These are phyloP conservation scores for Nomada lathburiana DNA, from an alignment of 2,888 invertebrate genomes.

Conservation along the genomic window DNA sequence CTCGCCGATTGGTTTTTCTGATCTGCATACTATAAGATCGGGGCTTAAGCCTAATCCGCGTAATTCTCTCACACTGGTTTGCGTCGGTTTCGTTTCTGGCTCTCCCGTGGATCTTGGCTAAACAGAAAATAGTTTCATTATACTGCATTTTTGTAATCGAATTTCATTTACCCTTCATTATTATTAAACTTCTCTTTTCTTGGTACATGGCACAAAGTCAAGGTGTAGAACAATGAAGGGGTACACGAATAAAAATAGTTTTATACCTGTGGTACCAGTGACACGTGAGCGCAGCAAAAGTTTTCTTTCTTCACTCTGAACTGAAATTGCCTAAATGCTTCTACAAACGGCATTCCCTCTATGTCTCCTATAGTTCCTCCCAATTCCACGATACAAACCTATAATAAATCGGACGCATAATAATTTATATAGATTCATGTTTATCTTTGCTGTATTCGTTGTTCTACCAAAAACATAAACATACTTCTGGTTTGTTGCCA, in stretches of 20 bases:
- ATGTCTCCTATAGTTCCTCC: conserved; percentile 99
- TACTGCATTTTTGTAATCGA: not conserved
- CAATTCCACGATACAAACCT: conserved; percentile 95
- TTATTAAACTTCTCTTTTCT: no score
- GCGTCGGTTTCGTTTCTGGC: conserved; percentile 99
- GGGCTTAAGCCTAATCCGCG: conserved; percentile 97
- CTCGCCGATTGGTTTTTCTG: conserved; percentile 93
- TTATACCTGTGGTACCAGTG: conserved; percentile 95
- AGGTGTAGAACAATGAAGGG: conserved; percentile 19
- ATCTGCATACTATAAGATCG: conserved; percentile 97
- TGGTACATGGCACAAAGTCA: conserved; percentile 50
- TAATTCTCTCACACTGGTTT: conserved; percentile 97
- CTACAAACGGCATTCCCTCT: conserved; percentile 99
- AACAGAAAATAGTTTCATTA: conserved; percentile 57
- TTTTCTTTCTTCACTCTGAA: conserved; percentile 96
- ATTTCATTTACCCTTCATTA: conserved; percentile 5
- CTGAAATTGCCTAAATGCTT: conserved; percentile 99
- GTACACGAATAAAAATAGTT: conserved; percentile 59
- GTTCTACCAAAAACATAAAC: not conserved
- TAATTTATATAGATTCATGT: not conserved
- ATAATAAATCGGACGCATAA: conserved; percentile 60
- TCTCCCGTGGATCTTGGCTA: conserved; percentile 96
- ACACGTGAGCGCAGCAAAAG: conserved; percentile 98
- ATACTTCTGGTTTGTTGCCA: conserved; percentile 87
- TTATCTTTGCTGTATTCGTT: not conserved